Percentiles rank a stretch among this genome's conserved stretches.
Evolutionary conservation across 2,888 invertebrate species (phyloP).

Genomic region (Andrena dorsata): DNA sequence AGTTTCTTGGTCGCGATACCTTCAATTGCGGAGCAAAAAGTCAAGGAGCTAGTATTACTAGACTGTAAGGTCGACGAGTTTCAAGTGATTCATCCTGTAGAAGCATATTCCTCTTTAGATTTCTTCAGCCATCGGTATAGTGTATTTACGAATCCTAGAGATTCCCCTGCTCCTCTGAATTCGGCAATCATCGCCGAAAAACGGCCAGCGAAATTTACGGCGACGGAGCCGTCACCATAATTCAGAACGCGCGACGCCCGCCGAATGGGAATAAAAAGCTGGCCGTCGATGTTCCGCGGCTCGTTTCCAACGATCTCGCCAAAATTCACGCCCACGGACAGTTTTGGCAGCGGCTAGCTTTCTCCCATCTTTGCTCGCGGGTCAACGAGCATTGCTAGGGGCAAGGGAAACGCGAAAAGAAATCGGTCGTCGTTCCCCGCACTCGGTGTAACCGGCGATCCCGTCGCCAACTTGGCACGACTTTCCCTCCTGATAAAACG

Average conservation of each 20-base stretch:
- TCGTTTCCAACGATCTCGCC: constrained; percentile 16
- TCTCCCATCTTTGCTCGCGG: constrained; percentile 37
- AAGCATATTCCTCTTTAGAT: no score
- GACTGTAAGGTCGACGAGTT: no score
- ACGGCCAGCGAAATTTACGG: constrained; percentile 33
- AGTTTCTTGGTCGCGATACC: no score
- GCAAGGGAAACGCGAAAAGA: constrained; percentile 12
- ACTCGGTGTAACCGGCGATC: constrained; percentile 20
- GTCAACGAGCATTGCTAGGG: constrained; percentile 40
- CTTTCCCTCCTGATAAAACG: constrained; percentile 25
- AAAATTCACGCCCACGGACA: constrained; percentile 30
- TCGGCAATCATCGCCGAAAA: neutral
- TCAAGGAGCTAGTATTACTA: no score
- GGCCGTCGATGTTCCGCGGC: neutral
- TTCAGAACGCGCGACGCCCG: constrained; percentile 30
- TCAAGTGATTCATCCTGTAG: no score
- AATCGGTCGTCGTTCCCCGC: constrained; percentile 11
- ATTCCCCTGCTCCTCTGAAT: no score
- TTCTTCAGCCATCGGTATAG: no score
- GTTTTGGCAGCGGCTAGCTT: constrained; percentile 32
- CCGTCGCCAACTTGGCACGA: constrained; percentile 51
- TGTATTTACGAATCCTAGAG: no score
- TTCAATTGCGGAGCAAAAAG: no score
- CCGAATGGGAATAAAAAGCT: constrained; percentile 31
- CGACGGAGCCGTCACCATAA: constrained; percentile 42